These are phyloP conservation scores for Teleogryllus occipitalis DNA, from an alignment of 1,140 invertebrate genomes.

Conservation along the genomic window DNA sequence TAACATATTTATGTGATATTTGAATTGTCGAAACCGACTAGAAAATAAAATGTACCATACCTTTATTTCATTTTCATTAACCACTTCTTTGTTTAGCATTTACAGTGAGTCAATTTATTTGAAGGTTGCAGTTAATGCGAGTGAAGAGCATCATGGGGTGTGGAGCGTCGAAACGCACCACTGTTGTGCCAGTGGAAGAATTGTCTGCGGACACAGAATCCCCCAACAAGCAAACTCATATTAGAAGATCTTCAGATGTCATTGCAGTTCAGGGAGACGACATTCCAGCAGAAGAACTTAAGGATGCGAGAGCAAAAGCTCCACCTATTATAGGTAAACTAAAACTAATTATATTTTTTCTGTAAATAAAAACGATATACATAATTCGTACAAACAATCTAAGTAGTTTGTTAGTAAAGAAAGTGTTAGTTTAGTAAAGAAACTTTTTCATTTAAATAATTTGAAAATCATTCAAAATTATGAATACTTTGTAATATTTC, in stretches of 20 bases:
- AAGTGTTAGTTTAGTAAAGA: no score
- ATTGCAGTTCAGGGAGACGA: slow-evolving; percentile 4
- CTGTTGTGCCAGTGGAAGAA: slow-evolving; percentile 13
- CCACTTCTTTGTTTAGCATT: no score
- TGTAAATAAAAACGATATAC: no score
- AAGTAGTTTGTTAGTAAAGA: no score
- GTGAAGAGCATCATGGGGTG: slow-evolving; percentile 15
- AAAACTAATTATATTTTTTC: no score
- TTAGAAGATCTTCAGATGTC: background rate
- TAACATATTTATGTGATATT: background rate
- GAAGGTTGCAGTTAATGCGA: background rate
- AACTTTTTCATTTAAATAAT: no score
- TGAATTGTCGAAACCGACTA: background rate
- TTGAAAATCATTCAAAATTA: no score
- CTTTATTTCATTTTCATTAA: no score
- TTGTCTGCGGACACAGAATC: background rate
- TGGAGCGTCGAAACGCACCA: slow-evolving; percentile 14
- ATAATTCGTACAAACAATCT: no score
- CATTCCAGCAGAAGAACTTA: background rate
- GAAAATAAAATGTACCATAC: no score
- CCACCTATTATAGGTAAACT: no score
- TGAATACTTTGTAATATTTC: no score
- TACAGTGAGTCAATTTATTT: background rate
- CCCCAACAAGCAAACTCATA: background rate
- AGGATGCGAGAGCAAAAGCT: background rate